These are phyloP conservation scores for Hanleya hanleyi DNA, from an alignment of 2,888 invertebrate genomes.

Conservation along the genomic window DNA sequence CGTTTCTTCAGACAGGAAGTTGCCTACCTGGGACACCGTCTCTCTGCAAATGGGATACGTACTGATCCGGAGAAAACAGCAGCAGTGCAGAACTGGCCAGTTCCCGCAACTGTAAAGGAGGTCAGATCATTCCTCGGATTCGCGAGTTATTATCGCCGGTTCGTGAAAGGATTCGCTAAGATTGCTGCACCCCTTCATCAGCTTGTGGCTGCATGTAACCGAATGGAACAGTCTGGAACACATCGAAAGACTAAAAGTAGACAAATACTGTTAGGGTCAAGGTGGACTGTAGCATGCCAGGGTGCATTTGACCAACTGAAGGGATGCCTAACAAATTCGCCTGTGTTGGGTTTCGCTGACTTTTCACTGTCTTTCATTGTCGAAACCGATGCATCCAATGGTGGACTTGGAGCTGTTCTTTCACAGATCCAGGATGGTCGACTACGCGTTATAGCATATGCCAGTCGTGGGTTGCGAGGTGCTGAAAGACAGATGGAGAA, in stretches of 20 bases:
- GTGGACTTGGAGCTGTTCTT: neutral
- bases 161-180: neutral
- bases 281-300: neutral
- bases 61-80: conserved; percentile 3
- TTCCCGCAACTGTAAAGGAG: conserved; percentile 8
- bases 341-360: neutral
- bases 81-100: conserved; percentile 2
- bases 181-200: neutral
- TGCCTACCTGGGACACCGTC: neutral
- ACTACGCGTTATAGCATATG: no score
- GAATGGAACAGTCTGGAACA: neutral
- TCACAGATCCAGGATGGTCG: no score
- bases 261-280: neutral
- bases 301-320: neutral
- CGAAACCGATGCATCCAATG: neutral
- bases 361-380: neutral
- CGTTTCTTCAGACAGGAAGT: neutral
- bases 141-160: conserved; percentile 1
- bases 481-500: no score
- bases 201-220: neutral
- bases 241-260: neutral
- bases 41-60: neutral
- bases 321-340: neutral
- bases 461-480: neutral
- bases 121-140: conserved; percentile 9